phyloP scores from a whole-genome alignment of 2,797 vertebrate genomes.

The Columba guinea region DNA sequence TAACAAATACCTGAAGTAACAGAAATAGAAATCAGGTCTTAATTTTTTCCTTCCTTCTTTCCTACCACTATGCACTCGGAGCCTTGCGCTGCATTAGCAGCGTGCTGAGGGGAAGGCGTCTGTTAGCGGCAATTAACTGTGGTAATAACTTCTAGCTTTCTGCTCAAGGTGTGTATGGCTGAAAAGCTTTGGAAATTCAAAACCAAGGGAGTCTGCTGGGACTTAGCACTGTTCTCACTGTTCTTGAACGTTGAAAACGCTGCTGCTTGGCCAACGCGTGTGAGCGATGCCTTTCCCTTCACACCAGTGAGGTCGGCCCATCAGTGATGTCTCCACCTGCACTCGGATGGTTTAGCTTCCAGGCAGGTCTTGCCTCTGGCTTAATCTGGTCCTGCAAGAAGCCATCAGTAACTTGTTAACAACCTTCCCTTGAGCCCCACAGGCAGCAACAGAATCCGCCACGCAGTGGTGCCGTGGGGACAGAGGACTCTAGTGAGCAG shows the following conservation, averaged over 20 bases:
- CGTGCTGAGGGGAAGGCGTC: not conserved
- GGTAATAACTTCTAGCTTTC: not conserved
- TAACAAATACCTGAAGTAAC: not conserved
- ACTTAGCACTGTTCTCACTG: fast-evolving
- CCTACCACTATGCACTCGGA: fast-evolving
- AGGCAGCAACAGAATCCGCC: not conserved
- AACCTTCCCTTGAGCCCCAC: not conserved
- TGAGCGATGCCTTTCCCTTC: not conserved
- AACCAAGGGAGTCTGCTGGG: not conserved
- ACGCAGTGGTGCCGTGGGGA: fast-evolving
- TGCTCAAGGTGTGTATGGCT: not conserved
- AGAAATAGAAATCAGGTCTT: not conserved
- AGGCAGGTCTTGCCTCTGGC: not conserved
- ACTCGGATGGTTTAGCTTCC: not conserved
- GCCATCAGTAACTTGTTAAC: not conserved
- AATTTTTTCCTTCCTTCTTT: not conserved
- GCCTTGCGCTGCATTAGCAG: not conserved
- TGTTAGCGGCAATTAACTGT: not conserved
- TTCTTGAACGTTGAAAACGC: not conserved
- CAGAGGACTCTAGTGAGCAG: not conserved
- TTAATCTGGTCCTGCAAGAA: not conserved
- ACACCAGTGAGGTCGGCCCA: fast-evolving
- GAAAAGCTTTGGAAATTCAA: not conserved
- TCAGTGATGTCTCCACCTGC: not conserved
- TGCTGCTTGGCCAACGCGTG: not conserved